phyloP scores from a whole-genome alignment of 1,140 invertebrate species.

The Rhysida immarginata region DNA sequence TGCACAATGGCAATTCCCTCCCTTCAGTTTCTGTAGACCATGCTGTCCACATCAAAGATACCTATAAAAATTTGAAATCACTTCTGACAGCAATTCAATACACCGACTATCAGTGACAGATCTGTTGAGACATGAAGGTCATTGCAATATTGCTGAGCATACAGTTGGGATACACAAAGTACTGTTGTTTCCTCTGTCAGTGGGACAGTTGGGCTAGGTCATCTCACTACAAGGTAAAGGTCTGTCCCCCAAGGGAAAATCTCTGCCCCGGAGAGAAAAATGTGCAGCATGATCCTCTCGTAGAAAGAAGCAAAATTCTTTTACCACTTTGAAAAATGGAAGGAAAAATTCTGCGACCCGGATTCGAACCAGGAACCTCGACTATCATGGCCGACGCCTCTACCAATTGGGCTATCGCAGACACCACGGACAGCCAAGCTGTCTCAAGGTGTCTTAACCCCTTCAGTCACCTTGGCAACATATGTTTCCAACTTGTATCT shows the following conservation, averaged over 20 bases:
- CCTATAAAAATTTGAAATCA: slow-evolving; percentile 1
- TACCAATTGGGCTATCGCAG: too few relatives aligned
- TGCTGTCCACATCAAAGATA: not conserved
- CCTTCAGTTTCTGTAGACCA: slow-evolving; percentile 7
- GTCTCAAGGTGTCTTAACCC: too few relatives aligned
- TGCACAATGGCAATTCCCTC: slow-evolving; percentile 15
- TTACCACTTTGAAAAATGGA: too few relatives aligned
- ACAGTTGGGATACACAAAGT: slow-evolving; percentile 15
- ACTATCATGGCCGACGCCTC: too few relatives aligned
- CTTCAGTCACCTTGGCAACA: too few relatives aligned
- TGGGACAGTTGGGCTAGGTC: slow-evolving; percentile 28
- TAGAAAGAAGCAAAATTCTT: slow-evolving; percentile 17
- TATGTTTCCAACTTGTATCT: too few relatives aligned
- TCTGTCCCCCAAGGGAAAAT: slow-evolving; percentile 19
- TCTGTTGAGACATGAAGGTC: slow-evolving; percentile 2
- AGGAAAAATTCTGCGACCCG: too few relatives aligned
- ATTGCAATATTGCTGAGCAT: not conserved
- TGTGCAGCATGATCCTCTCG: not conserved
- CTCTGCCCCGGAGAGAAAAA: not conserved
- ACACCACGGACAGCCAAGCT: too few relatives aligned
- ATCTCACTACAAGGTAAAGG: slow-evolving; percentile 23
- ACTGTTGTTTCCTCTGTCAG: slow-evolving; percentile 27
- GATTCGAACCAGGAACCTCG: too few relatives aligned
- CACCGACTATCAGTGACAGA: slow-evolving; percentile 12
- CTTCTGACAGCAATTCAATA: slow-evolving; percentile 11